Percentiles rank a stretch among this genome's conserved stretches.
Evolutionary conservation across 2,888 invertebrate species (phyloP).

Genomic region (Parnassius smintheus): DNA sequence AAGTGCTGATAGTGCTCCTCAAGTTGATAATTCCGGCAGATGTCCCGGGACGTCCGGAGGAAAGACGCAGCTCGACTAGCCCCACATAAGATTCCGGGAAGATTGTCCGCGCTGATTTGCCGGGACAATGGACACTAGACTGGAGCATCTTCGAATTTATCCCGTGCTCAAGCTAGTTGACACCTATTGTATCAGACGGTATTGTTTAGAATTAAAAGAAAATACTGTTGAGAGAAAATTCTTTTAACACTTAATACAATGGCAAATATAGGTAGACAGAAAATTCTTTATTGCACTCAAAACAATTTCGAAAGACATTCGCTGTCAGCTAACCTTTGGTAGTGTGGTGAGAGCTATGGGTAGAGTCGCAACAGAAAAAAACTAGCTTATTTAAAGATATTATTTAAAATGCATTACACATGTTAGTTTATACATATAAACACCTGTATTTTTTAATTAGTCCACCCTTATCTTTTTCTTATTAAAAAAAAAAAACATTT

Average conservation of each 20-base stretch:
- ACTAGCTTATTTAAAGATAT: too few species aligned
- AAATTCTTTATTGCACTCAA: too few species aligned
- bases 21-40: constrained; percentile 69
- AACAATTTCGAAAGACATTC: too few species aligned
- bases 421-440: too few species aligned
- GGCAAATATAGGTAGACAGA: too few species aligned
- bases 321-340: too few species aligned
- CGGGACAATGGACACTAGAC: constrained; percentile 56
- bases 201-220: constrained; percentile 27
- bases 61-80: constrained; percentile 44
- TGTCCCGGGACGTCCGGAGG: constrained; percentile 58
- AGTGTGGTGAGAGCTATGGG: too few species aligned
- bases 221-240: constrained; percentile 22
- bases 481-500: too few species aligned
- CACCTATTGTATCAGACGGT: constrained; percentile 51
- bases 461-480: too few species aligned
- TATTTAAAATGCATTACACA: too few species aligned
- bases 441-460: too few species aligned
- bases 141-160: constrained; percentile 50
- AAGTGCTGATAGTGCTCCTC: constrained; percentile 50
- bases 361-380: too few species aligned
- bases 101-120: constrained; percentile 67
- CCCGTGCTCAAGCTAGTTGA: constrained; percentile 47
- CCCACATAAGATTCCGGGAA: constrained; percentile 58
- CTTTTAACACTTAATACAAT: not conserved